Conservation (phyloP, 2,113 vertebrate genomes). For the Crotalus horridus region DNA sequence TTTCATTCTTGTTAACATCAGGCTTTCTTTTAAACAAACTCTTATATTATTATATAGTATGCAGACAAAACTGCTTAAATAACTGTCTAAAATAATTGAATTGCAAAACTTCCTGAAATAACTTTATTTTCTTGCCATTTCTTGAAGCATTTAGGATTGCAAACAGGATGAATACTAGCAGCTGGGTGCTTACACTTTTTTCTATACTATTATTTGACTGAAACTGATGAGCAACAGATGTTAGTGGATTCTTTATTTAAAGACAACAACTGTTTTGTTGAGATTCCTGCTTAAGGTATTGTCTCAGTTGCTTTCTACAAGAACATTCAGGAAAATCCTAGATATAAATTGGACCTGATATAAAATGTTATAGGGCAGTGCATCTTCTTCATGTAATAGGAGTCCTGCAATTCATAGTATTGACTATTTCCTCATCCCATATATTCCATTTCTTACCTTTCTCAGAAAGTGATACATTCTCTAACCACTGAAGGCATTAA, state of each 20-base stretch:
- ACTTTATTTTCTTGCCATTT: conserved; percentile 33
- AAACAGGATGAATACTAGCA: conserved; percentile 16
- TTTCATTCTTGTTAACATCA: conserved; percentile 2
- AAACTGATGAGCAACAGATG: conserved; percentile 53
- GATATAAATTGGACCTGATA: background rate
- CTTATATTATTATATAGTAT: conserved; percentile 9
- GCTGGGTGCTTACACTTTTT: conserved; percentile 15
- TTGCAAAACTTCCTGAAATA: conserved; percentile 23
- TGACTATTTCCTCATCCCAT: background rate
- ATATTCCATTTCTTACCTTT: background rate
- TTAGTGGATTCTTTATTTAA: background rate
- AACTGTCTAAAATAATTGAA: conserved; percentile 18
- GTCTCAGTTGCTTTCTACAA: conserved; percentile 13
- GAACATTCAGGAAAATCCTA: conserved; percentile 4
- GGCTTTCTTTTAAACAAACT: background rate
- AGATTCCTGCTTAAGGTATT: background rate
- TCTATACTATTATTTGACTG: conserved; percentile 15
- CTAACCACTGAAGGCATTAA: background rate
- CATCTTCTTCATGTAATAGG: background rate
- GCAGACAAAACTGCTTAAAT: background rate
- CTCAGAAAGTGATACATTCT: background rate
- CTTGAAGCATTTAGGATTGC: conserved; percentile 24
- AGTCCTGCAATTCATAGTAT: background rate
- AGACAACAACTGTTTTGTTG: background rate
- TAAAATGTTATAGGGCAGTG: background rate